Base-by-base conservation (phyloP, 2,113 vertebrate genomes). In the Sander lucioperca region DNA sequence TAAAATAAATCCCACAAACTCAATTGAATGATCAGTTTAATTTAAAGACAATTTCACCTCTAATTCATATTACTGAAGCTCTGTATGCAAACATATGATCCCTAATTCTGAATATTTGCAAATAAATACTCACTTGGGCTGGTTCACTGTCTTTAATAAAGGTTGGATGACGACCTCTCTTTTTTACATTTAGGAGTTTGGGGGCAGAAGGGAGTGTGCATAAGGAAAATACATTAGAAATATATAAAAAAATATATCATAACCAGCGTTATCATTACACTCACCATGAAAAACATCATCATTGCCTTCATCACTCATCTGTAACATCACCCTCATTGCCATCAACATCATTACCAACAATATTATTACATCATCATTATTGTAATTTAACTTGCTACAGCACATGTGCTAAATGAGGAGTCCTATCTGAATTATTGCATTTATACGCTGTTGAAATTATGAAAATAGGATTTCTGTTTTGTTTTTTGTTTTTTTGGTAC, bases 381-480 rank as follows among this genome's bases (percentile, higher is more conserved):
- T 83, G 82, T 85, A 79, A 81, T 89, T 92, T 84, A 84, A 90
- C 87, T 89, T 92, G 88, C 92, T 93, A 93, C 91, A 90, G 89
- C 88, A 93, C 89, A 73, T 89, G 89, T 93, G 88, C 93, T 93
- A 94, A 95, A 95, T 91, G 88, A 95, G 85, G 88, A 93, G 84
- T 94, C 87, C 94, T 95, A 94, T 87, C 90, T 89, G 94, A 94
- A 95, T 96, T 96, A 96, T 96, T 96, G 95, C 95, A 96, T 96
- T 95, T 93, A 96, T 96, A 96, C 95, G 95, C 95, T 94, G 93
- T 95, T 95, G 89, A 95, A 91, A 92, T 93, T 90, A 94, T 93
- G 90, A 91, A 94, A 94, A 93, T 91, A 91, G 80, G 78, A 88
- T 84, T 86, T 88, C 79, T 70, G 13, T 76, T 80, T 77, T 84